Evolutionary conservation across 2,797 vertebrate genomes (phyloP).

Genomic region (Neopelma chrysocephalum): DNA sequence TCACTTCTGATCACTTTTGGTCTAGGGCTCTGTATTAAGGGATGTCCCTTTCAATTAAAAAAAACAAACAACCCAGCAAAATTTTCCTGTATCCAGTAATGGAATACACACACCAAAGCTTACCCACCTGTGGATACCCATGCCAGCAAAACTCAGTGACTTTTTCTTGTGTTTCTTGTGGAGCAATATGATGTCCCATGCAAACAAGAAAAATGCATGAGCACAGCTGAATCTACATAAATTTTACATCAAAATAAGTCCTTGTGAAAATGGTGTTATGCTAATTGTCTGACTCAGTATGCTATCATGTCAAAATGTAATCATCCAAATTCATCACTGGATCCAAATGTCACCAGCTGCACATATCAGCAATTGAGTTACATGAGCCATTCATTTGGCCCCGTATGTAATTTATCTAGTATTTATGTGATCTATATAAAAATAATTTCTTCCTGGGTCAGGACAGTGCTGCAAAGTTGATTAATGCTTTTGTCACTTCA

Average conservation of each 20-base stretch:
- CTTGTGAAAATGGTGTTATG: slow-evolving; percentile 30
- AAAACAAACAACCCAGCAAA: fast-evolving
- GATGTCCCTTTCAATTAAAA: neutral
- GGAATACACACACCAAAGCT: neutral
- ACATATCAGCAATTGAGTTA: slow-evolving; percentile 25
- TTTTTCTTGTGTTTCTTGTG: neutral
- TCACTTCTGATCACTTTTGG: neutral
- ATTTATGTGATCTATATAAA: slow-evolving; percentile 33
- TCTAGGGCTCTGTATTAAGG: neutral
- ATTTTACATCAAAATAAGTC: slow-evolving; percentile 49
- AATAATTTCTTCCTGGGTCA: slow-evolving; percentile 28
- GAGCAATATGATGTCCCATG: neutral
- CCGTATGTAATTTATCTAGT: slow-evolving; percentile 19
- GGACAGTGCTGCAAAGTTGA: slow-evolving; percentile 1
- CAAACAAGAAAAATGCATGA: slow-evolving; percentile 6
- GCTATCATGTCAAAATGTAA: slow-evolving; percentile 45
- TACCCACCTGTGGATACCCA: neutral
- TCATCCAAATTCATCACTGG: slow-evolving; percentile 46
- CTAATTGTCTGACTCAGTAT: slow-evolving; percentile 45
- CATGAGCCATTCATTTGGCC: slow-evolving; percentile 17
- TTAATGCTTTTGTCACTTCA: slow-evolving; percentile 61
- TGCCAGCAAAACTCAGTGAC: neutral
- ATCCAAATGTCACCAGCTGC: slow-evolving; percentile 53
- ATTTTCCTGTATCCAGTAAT: neutral
- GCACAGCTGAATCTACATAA: slow-evolving; percentile 13